Conservation (phyloP, 35 echinoderm and acorn worm genomes). For the Nesometra sesokonis region DNA sequence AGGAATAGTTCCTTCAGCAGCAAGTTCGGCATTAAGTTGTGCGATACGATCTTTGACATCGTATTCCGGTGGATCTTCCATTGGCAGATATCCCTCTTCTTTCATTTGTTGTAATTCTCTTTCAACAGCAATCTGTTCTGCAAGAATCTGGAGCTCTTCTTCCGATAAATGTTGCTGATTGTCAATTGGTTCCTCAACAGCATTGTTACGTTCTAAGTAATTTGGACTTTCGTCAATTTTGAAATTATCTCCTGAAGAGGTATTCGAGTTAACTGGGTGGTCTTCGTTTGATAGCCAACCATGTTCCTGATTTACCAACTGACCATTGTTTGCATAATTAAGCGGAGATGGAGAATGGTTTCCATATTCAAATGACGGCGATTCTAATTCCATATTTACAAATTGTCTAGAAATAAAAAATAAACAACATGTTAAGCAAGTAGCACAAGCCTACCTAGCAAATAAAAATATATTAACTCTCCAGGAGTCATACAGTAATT, state of each 20-base stretch:
- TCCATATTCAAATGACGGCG: background rate
- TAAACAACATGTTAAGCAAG: too few species aligned
- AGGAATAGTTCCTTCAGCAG: background rate
- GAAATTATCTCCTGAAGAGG: background rate
- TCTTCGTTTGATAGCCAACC: background rate
- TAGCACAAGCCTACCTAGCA: too few species aligned
- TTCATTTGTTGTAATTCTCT: background rate
- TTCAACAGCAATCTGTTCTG: slow-evolving; percentile 1
- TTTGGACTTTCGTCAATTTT: background rate
- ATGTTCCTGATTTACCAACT: background rate
- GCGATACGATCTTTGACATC: background rate
- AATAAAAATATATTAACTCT: too few species aligned
- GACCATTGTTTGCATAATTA: background rate
- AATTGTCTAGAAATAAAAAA: background rate
- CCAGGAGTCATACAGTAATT: too few species aligned
- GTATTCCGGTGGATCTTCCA: slow-evolving; percentile 12
- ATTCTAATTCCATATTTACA: background rate
- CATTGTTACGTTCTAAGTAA: background rate
- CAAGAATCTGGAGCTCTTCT: background rate
- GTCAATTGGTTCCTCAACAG: background rate
- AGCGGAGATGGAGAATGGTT: background rate
- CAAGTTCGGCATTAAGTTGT: slow-evolving; percentile 13
- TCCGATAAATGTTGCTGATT: background rate
- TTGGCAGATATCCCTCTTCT: background rate
- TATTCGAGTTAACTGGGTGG: background rate